Evolutionary conservation across 2,797 vertebrate genomes (phyloP).

Genomic region (Clamator glandarius): DNA sequence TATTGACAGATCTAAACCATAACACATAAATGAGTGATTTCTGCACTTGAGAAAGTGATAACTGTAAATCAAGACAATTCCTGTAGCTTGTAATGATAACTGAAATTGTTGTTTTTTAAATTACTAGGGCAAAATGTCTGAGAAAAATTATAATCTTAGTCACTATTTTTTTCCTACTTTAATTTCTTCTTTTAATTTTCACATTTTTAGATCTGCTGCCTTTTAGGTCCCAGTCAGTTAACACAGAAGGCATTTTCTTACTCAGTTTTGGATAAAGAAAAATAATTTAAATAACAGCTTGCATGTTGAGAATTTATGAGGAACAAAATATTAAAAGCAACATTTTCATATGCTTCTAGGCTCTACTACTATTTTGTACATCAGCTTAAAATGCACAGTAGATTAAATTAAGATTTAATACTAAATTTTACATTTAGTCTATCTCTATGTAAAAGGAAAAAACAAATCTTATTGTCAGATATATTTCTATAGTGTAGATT

Average conservation of each 20-base stretch:
- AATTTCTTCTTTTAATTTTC: slow-evolving; percentile 12
- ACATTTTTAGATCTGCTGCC: neutral
- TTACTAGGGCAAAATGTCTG: neutral
- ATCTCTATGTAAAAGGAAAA: neutral
- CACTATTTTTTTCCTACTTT: neutral
- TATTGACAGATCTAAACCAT: neutral
- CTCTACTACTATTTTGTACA: neutral
- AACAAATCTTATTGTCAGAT: neutral
- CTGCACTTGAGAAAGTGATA: neutral
- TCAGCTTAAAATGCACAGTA: neutral
- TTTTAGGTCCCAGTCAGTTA: neutral
- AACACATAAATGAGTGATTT: neutral
- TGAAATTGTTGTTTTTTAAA: neutral
- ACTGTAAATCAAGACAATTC: slow-evolving; percentile 1
- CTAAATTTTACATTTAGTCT: neutral
- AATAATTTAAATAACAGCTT: neutral
- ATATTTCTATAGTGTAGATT: neutral
- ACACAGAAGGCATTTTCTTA: neutral
- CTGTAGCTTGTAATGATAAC: neutral
- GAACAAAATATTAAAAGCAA: neutral
- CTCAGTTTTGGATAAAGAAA: neutral
- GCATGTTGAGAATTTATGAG: neutral
- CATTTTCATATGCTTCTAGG: neutral
- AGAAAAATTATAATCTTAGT: neutral
- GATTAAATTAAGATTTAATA: neutral